Evolutionary conservation across 2,888 invertebrate species (phyloP).

Genomic region (Oegoconia quadripuncta): DNA sequence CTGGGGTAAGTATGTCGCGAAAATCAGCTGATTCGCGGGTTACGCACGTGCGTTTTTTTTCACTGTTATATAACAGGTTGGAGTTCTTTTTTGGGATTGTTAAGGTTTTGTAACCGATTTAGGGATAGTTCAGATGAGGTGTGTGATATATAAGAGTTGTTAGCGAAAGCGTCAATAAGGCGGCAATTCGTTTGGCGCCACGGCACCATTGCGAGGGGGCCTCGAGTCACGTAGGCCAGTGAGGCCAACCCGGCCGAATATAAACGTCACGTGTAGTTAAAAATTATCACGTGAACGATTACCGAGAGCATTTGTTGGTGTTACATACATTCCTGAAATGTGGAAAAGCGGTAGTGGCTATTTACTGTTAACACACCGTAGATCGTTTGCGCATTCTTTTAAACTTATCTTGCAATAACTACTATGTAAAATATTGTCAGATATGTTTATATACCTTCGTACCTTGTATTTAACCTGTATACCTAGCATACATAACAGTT

Average conservation of each 20-base stretch:
- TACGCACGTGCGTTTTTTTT: constrained; percentile 59
- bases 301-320: not conserved
- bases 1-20: constrained; percentile 64
- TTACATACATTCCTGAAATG: constrained; percentile 41
- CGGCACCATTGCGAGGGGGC: constrained; percentile 70
- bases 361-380: constrained; percentile 6
- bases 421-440: too few species aligned
- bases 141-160: constrained; percentile 23
- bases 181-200: constrained; percentile 71
- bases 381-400: not conserved
- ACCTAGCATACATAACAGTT: too few species aligned
- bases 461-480: too few species aligned
- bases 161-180: constrained; percentile 53
- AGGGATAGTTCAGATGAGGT: constrained; percentile 6
- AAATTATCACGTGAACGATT: not conserved
- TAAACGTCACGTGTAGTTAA: constrained; percentile 22
- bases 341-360: constrained; percentile 31
- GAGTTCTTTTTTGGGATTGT: constrained; percentile 14
- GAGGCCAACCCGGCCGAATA: constrained; percentile 48
- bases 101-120: not conserved
- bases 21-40: constrained; percentile 60
- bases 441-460: too few species aligned
- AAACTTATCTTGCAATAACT: too few species aligned
- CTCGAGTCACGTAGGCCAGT: constrained; percentile 77
- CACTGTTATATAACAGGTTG: constrained; percentile 54